Base-by-base conservation (phyloP, 1,140 invertebrate species). In the Mya arenaria region DNA sequence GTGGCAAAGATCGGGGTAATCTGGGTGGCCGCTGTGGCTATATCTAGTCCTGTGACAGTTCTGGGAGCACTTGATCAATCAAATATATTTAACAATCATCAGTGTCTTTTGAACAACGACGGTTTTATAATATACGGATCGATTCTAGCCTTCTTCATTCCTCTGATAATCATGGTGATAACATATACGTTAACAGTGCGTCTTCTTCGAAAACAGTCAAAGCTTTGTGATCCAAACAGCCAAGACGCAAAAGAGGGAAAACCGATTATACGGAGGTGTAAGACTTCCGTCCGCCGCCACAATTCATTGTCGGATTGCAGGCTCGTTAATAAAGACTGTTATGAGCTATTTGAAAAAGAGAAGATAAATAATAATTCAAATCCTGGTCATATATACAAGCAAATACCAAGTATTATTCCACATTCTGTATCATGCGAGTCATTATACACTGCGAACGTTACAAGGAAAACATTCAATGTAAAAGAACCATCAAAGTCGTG, bases 141-240 rank as follows among this genome's bases (percentile, higher is more conserved):
- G 48, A 96, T 98, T 86, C 75, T 98, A 84, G 97, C 97, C 84
- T 99, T 99, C 92, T 98, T 98, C 93, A 97, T 99, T 77, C 98
- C 98, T 2, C 94, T 99, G 52, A 94, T 96, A 17, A 97, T 99
- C 66, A 99, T 99, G 97, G 93, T 98, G 86, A 93, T 97, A 39
- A 98, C 97, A 4, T 98, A 98, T 88, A 95, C 96, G 2, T 94
- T 98, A 63, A 98, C 98, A 0, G 96, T 98, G 0, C 94, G 96
- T 36, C 71, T 87, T 28, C 60, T 90, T 25, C 41, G 65, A 44
- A 77, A 83, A 68, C 83, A 87, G 62, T 63, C 80, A 0, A 77
- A 74, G 25, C 34, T 85, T 34, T 87, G 75, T 58, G 60, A 78
- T 28, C 71, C 68, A 19, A 84, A 82, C n/a, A n/a, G n/a, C n/a